Percentiles rank a stretch among this genome's conserved stretches.
phyloP scores from a whole-genome alignment of 2,888 invertebrate species.

The Orthosia cruda region DNA sequence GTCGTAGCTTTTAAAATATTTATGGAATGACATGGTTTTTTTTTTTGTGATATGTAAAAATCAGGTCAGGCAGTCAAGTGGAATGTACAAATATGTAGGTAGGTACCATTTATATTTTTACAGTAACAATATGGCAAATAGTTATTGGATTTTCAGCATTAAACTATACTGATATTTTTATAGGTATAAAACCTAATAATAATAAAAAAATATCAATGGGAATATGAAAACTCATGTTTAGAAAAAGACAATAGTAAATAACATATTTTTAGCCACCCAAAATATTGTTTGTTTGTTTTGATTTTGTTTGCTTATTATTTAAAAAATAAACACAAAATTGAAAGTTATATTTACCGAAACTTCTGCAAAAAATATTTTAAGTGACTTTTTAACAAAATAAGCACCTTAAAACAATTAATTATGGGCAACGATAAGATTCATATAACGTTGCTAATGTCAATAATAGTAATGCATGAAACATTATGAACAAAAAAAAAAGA shows the following conservation, averaged over 20 bases:
- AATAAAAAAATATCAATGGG: constrained; percentile 24
- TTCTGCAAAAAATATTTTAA: constrained; percentile 31
- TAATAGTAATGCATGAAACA: background rate
- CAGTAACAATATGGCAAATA: constrained; percentile 2
- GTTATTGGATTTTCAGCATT: constrained; percentile 11
- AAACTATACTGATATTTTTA: background rate
- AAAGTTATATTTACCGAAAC: background rate
- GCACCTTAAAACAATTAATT: constrained; percentile 58
- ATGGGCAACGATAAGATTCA: constrained; percentile 29
- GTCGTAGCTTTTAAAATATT: constrained; percentile 29
- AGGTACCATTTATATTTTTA: constrained; percentile 6
- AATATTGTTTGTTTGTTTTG: constrained; percentile 13
- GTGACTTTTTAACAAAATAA: constrained; percentile 55
- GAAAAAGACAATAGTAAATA: background rate
- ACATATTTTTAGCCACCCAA: constrained; percentile 23
- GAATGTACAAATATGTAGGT: constrained; percentile 19
- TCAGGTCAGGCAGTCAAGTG: constrained; percentile 52
- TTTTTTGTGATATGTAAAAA: constrained; percentile 64
- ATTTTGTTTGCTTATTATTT: background rate
- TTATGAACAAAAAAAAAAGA: background rate
- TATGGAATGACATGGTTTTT: constrained; percentile 41
- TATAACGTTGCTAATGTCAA: background rate
- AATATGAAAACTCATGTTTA: constrained; percentile 25
- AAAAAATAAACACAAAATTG: background rate
- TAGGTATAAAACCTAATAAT: constrained; percentile 14